Evolutionary conservation across 2,888 invertebrate genomes (phyloP).

Genomic region (Lordiphosa fenestrarum): DNA sequence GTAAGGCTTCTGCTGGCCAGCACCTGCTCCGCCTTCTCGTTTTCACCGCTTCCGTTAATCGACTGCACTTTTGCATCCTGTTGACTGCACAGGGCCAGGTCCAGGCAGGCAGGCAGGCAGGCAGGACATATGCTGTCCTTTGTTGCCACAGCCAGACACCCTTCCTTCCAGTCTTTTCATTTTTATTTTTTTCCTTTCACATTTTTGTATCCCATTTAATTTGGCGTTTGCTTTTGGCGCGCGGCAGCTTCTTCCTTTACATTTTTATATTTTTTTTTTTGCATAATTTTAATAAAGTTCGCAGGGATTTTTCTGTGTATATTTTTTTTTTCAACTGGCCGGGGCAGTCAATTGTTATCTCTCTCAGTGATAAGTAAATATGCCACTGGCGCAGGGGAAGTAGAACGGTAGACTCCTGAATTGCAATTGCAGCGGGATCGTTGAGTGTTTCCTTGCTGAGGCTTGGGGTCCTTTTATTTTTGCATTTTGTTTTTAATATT

Average conservation of each 20-base stretch:
- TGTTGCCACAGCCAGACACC: constrained; percentile 47
- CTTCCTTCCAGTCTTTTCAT: constrained; percentile 5
- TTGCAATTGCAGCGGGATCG: constrained; percentile 40
- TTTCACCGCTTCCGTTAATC: constrained; percentile 58
- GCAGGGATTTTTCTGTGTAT: constrained; percentile 39
- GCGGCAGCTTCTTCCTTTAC: constrained; percentile 7
- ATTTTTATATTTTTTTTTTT: constrained; percentile 10
- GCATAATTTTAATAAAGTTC: constrained; percentile 70
- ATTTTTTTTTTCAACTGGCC: constrained; percentile 6
- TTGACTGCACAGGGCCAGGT: constrained; percentile 39
- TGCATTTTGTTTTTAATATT: too few species aligned
- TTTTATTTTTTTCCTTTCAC: constrained; percentile 8
- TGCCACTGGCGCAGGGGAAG: constrained; percentile 11
- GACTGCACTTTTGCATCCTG: constrained; percentile 71
- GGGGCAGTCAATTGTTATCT: constrained; percentile 67
- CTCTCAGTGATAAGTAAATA: constrained; percentile 61
- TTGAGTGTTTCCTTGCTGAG: too few species aligned
- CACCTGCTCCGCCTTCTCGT: constrained; percentile 10
- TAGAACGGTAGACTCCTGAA: constrained; percentile 12
- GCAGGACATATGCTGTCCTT: constrained; percentile 53
- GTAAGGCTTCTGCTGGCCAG: constrained; percentile 2
- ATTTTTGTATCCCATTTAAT: constrained; percentile 57
- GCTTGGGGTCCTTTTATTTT: too few species aligned
- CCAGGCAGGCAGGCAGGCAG: constrained; percentile 23
- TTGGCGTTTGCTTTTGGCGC: constrained; percentile 36